These are phyloP conservation scores for Poeciliopsis turneri DNA, from an alignment of 2,797 vertebrate genomes.

Conservation along the genomic window DNA sequence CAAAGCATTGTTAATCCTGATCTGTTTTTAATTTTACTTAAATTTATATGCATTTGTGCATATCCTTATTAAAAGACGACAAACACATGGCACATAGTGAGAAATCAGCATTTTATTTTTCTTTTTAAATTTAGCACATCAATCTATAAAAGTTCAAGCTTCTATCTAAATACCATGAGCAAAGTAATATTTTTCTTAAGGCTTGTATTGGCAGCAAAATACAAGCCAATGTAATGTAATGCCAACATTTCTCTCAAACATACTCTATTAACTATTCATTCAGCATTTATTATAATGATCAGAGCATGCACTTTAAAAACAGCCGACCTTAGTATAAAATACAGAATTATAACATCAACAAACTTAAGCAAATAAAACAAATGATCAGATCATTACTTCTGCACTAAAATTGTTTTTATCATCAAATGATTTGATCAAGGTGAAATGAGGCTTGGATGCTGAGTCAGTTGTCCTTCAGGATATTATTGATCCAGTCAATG, in stretches of 20 bases:
- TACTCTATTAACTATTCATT: neutral
- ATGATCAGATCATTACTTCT: neutral
- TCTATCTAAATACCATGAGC: neutral
- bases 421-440: neutral
- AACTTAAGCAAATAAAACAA: neutral
- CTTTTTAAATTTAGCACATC: neutral
- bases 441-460: neutral
- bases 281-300: neutral
- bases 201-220: neutral
- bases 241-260: neutral
- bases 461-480: neutral
- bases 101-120: neutral
- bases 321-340: neutral
- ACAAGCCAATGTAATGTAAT: too few relatives aligned
- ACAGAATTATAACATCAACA: neutral
- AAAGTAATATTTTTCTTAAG: neutral
- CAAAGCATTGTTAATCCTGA: neutral
- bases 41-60: neutral
- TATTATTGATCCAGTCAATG: constrained; percentile 57
- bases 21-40: neutral
- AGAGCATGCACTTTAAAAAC: neutral
- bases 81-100: neutral
- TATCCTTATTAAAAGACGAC: neutral
- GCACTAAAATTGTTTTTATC: neutral
- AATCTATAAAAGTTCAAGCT: neutral